Evolutionary conservation across 2,888 invertebrate genomes (phyloP).

Genomic region (Cheiracanthium punctorium): DNA sequence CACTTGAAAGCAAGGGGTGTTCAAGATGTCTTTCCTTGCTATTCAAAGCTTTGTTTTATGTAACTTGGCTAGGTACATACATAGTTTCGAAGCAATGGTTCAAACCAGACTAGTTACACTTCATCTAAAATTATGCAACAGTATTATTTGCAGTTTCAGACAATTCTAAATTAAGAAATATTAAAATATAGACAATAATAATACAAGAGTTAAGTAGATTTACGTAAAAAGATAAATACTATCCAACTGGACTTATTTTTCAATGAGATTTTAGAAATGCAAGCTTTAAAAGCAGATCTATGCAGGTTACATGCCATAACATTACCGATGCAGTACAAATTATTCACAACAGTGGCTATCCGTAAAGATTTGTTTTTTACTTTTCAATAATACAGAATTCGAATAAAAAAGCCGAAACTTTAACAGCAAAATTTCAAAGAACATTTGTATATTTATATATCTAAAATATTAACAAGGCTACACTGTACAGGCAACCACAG

Average conservation of each 20-base stretch:
- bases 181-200: too few species aligned
- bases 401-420: constrained; percentile 41
- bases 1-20: not conserved
- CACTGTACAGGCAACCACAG: constrained; percentile 65
- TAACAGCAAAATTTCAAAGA: constrained; percentile 44
- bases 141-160: constrained; percentile 15
- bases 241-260: too few species aligned
- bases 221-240: not conserved
- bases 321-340: constrained; percentile 16
- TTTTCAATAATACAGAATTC: constrained; percentile 27
- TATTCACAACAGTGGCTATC: constrained; percentile 60
- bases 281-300: constrained; percentile 30
- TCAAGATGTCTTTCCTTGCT: not conserved
- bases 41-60: not conserved
- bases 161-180: not conserved
- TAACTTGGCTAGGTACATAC: constrained; percentile 15
- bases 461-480: constrained; percentile 39
- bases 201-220: too few species aligned
- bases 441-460: constrained; percentile 37
- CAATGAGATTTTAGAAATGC: constrained; percentile 64
- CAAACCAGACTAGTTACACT: constrained; percentile 13
- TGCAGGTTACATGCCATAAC: constrained; percentile 16
- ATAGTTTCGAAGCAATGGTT: not conserved
- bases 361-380: constrained; percentile 24
- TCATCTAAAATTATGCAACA: constrained; percentile 13